Evolutionary conservation across 2,888 invertebrate species (phyloP).

Genomic region (Sarcophaga carnaria): DNA sequence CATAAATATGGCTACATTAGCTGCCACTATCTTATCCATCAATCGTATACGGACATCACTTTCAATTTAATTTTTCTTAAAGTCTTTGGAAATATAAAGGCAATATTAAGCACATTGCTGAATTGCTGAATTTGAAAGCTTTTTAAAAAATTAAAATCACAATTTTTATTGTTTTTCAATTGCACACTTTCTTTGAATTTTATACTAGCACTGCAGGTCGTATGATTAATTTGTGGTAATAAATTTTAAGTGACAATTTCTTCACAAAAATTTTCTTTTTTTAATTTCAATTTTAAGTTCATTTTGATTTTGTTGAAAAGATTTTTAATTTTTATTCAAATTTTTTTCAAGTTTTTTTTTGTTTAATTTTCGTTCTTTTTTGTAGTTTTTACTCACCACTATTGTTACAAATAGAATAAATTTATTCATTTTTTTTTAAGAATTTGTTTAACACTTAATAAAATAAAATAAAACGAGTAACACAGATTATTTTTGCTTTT

Average conservation of each 20-base stretch:
- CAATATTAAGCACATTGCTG: no score
- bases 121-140: no score
- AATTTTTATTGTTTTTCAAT: not conserved
- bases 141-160: no score
- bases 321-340: not conserved
- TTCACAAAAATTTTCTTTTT: not conserved
- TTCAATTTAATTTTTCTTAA: no score
- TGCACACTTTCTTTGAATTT: not conserved
- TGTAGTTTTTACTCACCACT: conserved; percentile 76
- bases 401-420: conserved; percentile 73
- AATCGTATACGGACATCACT: no score
- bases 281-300: not conserved
- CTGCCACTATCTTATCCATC: no score
- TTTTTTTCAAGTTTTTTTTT: conserved; percentile 39
- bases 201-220: conserved; percentile 23
- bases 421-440: conserved; percentile 74
- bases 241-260: not conserved
- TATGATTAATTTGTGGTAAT: conserved; percentile 48
- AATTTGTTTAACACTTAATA: conserved; percentile 48
- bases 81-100: no score
- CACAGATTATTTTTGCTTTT: not conserved
- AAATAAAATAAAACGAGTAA: not conserved
- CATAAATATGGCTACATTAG: no score
- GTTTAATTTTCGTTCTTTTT: conserved; percentile 26
- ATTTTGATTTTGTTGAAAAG: not conserved